These are phyloP conservation scores for Poeciliopsis occidentalis DNA, from an alignment of 2,113 vertebrate genomes.

Conservation along the genomic window DNA sequence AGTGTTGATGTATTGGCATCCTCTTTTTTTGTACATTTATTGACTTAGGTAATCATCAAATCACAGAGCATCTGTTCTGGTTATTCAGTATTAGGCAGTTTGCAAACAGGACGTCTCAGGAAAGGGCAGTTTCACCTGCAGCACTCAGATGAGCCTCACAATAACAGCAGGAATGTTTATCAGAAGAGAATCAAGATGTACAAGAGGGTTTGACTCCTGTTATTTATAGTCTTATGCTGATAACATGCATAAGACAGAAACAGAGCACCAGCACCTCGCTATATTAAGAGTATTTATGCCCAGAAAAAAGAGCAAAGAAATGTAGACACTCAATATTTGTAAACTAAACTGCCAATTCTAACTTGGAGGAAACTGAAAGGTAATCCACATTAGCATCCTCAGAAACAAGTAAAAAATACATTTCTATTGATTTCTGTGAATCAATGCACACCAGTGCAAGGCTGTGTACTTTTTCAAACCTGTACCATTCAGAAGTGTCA, in stretches of 20 bases:
- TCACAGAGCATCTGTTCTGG: neutral
- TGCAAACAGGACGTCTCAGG: slow-evolving; percentile 16
- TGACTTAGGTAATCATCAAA: neutral
- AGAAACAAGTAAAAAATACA: too few relatives aligned
- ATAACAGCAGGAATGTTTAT: slow-evolving; percentile 8
- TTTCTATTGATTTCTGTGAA: too few relatives aligned
- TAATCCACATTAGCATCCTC: too few relatives aligned
- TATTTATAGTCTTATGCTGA: slow-evolving; percentile 12
- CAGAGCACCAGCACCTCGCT: neutral
- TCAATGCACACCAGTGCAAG: too few relatives aligned
- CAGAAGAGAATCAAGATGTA: slow-evolving; percentile 11
- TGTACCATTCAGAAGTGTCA: too few relatives aligned
- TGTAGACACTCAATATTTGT: neutral
- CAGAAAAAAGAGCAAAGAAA: slow-evolving; percentile 5
- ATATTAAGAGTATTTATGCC: neutral
- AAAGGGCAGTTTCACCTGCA: slow-evolving; percentile 4
- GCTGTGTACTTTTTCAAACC: too few relatives aligned
- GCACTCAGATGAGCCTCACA: slow-evolving; percentile 20
- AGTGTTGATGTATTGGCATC: neutral
- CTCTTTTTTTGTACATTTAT: slow-evolving; percentile 2
- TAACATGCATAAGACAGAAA: slow-evolving; percentile 13
- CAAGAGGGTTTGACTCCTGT: slow-evolving; percentile 20
- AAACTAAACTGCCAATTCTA: neutral
- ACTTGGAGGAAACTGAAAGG: too few relatives aligned
- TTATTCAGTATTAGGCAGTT: neutral